Percentiles rank a stretch among this genome's conserved stretches.
These are phyloP conservation scores for Andrena trimmerana DNA, from an alignment of 2,888 invertebrate genomes.

Conservation along the genomic window DNA sequence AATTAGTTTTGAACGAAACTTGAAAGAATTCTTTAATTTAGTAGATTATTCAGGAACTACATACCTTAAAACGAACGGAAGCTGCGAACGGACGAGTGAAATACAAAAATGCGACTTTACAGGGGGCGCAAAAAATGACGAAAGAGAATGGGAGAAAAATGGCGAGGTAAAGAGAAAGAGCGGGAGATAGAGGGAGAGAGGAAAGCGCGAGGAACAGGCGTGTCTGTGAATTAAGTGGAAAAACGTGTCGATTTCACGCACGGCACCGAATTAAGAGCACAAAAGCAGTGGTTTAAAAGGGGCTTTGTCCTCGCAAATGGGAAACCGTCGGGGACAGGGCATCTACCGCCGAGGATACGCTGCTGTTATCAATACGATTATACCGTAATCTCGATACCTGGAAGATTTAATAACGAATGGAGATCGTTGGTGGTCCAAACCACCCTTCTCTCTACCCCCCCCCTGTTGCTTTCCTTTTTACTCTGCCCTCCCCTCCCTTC, in stretches of 20 bases:
- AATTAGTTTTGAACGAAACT: no score
- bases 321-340: conserved; percentile 63
- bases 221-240: conserved; percentile 76
- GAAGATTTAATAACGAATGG: conserved; percentile 70
- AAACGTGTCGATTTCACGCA: conserved; percentile 78
- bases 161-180: conserved; percentile 5
- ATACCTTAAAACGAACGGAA: no score
- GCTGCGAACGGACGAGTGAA: background rate
- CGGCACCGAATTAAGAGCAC: conserved; percentile 72
- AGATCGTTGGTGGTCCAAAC: conserved; percentile 68
- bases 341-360: conserved; percentile 48
- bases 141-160: background rate
- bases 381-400: conserved; percentile 59
- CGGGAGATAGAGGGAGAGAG: background rate
- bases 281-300: conserved; percentile 75
- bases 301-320: conserved; percentile 73
- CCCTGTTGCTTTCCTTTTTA: no score
- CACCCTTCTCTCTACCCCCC: conserved; percentile 3
- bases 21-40: no score
- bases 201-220: conserved; percentile 57
- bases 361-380: conserved; percentile 62
- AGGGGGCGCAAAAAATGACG: background rate
- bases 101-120: background rate
- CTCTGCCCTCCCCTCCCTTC: background rate
- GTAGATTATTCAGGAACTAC: no score